These are phyloP conservation scores for Zeus faber DNA, from an alignment of 2,113 vertebrate genomes.

Conservation along the genomic window DNA sequence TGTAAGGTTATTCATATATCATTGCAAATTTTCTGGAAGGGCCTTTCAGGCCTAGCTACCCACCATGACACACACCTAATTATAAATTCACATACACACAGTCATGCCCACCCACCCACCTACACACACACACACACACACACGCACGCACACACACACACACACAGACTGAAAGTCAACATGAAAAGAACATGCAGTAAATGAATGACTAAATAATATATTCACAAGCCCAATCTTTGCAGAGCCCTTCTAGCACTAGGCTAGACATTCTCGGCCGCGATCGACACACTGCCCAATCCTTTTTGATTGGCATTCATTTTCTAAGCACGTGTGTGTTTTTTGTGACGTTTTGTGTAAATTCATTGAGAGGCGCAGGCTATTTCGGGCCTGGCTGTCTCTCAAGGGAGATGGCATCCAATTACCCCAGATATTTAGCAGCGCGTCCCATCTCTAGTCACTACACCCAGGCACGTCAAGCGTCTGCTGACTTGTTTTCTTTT, in stretches of 20 bases:
- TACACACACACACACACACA: conserved; percentile 4
- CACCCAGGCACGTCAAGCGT: conserved; percentile 19
- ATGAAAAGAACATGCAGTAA: no score
- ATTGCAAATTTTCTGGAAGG: no score
- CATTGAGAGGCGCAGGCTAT: background rate
- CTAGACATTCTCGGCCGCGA: no score
- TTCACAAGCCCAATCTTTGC: no score
- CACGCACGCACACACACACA: background rate
- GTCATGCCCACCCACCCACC: no score
- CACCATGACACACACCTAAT: background rate
- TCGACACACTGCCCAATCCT: no score
- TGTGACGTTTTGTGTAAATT: no score
- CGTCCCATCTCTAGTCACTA: conserved; percentile 25
- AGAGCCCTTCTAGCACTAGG: no score
- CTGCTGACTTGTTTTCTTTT: conserved; percentile 11
- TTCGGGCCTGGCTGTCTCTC: conserved; percentile 25
- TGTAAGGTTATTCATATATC: no score
- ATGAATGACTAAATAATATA: no score
- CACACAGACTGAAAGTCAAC: no score
- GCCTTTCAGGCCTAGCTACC: background rate
- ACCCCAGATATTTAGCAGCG: conserved; percentile 28
- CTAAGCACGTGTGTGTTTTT: no score
- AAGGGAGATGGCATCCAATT: conserved; percentile 33
- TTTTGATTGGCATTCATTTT: background rate
- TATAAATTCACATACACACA: background rate